Conservation (phyloP, 2,113 vertebrate genomes). For the Corvus hawaiiensis region DNA sequence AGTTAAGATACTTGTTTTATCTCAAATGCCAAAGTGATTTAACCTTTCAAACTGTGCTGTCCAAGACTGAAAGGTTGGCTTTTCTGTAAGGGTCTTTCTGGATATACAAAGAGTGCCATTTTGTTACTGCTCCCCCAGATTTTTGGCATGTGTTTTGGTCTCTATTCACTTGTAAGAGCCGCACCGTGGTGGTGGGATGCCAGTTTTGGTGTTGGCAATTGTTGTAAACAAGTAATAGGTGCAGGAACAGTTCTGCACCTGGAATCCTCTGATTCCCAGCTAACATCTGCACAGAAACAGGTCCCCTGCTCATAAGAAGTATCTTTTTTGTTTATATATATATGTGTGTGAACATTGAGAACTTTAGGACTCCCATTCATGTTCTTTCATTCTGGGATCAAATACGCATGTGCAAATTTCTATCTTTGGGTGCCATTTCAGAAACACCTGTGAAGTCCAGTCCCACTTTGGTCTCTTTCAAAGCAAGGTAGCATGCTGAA, state of each 20-base stretch:
- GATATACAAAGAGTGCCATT: neutral
- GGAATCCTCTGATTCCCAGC: neutral
- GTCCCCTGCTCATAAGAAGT: neutral
- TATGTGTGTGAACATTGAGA: rapidly evolving
- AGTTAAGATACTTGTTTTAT: neutral
- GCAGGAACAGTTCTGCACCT: neutral
- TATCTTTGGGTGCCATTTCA: neutral
- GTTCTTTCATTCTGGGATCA: neutral
- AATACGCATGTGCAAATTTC: neutral
- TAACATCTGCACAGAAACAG: neutral
- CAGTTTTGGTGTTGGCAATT: rapidly evolving
- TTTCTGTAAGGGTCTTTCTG: neutral
- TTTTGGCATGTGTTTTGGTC: neutral
- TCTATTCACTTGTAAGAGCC: neutral
- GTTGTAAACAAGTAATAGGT: neutral
- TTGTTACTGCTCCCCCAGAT: neutral
- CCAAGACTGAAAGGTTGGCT: neutral
- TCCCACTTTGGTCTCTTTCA: neutral
- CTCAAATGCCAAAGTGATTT: neutral
- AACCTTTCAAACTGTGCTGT: neutral
- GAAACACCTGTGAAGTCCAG: neutral
- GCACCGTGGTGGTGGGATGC: neutral
- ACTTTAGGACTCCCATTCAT: neutral
- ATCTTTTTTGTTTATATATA: rapidly evolving
- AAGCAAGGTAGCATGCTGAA: neutral